Conservation (phyloP, 1,140 invertebrate genomes). For the Penaeus vannamei region DNA sequence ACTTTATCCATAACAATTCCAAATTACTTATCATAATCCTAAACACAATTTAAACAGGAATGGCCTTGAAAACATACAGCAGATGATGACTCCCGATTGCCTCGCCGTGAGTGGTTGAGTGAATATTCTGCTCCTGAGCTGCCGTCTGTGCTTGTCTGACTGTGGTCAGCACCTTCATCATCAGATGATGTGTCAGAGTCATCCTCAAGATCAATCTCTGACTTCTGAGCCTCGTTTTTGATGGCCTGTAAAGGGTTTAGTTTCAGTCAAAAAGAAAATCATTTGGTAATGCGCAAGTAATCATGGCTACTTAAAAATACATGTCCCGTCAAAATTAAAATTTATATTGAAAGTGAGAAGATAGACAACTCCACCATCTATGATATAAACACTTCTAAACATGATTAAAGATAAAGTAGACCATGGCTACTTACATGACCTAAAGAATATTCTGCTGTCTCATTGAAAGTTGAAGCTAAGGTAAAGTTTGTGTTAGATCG, state of each 20-base stretch:
- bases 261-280: too few species aligned
- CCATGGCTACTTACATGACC: conserved; percentile 70
- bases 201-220: neutral
- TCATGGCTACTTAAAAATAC: too few species aligned
- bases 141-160: conserved; percentile 51
- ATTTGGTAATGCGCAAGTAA: too few species aligned
- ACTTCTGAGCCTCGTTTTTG: conserved; percentile 25
- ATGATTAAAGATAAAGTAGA: too few species aligned
- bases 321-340: too few species aligned
- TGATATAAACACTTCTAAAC: too few species aligned
- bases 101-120: conserved; percentile 55
- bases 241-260: conserved; percentile 29
- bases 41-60: too few species aligned
- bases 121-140: conserved; percentile 60
- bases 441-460: conserved; percentile 72
- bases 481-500: conserved; percentile 71
- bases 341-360: too few species aligned
- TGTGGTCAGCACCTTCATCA: conserved; percentile 36
- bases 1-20: too few species aligned
- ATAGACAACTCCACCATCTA: too few species aligned
- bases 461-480: conserved; percentile 73
- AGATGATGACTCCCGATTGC: neutral
- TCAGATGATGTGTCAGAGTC: conserved; percentile 1
- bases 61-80: too few species aligned
- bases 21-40: too few species aligned